These are phyloP conservation scores for Tachuris rubrigastra DNA, from an alignment of 2,113 vertebrate species.

Conservation along the genomic window DNA sequence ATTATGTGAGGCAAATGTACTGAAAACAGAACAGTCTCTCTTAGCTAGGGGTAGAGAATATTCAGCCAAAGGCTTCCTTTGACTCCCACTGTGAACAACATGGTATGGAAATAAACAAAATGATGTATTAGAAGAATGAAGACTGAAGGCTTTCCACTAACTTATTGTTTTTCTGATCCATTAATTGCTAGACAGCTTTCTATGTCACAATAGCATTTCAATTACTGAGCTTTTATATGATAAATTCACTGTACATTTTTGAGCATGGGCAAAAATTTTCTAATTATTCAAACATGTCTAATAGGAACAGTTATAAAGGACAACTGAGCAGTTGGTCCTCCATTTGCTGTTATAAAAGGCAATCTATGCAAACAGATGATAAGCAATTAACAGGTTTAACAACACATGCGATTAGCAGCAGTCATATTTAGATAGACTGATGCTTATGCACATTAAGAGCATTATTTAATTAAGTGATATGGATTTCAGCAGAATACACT, in stretches of 20 bases:
- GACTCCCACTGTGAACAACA: neutral
- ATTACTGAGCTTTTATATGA: neutral
- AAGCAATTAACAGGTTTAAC: slow-evolving; percentile 36
- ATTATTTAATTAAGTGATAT: neutral
- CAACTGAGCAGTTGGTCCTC: neutral
- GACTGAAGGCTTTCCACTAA: neutral
- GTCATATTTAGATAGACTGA: neutral
- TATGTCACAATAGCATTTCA: neutral
- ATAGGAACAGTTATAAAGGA: neutral
- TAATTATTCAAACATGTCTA: neutral
- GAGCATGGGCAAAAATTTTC: neutral
- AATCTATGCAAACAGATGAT: neutral
- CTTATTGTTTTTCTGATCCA: neutral
- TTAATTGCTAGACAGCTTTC: neutral
- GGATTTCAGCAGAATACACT: neutral
- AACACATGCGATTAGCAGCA: neutral
- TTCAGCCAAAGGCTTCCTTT: neutral
- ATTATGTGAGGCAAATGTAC: slow-evolving; percentile 9
- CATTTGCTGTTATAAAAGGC: neutral
- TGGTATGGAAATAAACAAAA: slow-evolving; percentile 13
- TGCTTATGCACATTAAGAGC: neutral
- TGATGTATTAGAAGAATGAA: neutral
- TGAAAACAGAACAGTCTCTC: neutral
- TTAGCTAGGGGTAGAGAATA: neutral
- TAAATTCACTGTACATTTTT: neutral